Percentiles rank a stretch among this genome's conserved stretches.
Conservation (phyloP, 2,888 invertebrate genomes). For the Chydorus sphaericus region DNA sequence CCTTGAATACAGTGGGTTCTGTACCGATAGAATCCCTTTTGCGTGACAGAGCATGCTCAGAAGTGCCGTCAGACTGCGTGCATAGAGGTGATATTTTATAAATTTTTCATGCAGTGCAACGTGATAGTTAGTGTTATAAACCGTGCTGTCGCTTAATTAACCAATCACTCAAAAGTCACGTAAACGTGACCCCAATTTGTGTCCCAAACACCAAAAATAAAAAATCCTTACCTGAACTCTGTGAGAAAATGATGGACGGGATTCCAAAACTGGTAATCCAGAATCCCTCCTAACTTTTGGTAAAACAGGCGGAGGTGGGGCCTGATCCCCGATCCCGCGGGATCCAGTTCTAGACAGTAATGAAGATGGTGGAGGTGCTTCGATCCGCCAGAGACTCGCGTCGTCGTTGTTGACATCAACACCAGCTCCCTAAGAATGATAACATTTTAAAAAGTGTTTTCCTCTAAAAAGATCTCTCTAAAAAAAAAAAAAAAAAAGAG, state of each 20-base stretch:
- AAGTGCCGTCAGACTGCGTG: neutral
- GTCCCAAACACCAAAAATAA: neutral
- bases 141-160: no score
- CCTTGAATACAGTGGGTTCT: conserved; percentile 7
- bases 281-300: conserved; percentile 12
- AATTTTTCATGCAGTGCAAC: neutral
- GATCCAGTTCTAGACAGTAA: conserved; percentile 2
- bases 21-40: neutral
- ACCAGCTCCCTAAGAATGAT: neutral
- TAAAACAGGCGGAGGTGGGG: conserved; percentile 16
- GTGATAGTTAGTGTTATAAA: neutral
- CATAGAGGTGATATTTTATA: no score
- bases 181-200: no score
- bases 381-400: conserved; percentile 1
- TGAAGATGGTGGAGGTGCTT: neutral
- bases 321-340: conserved; percentile 7
- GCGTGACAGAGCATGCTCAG: neutral
- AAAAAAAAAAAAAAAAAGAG: neutral
- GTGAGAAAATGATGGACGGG: conserved; percentile 7
- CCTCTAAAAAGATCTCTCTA: neutral
- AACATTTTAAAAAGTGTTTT: neutral
- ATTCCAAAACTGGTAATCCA: neutral
- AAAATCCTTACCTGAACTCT: conserved; percentile 1
- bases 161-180: no score
- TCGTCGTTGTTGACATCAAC: neutral